Conservation (phyloP, 2,888 invertebrate species). For the Phorcus lineatus region DNA sequence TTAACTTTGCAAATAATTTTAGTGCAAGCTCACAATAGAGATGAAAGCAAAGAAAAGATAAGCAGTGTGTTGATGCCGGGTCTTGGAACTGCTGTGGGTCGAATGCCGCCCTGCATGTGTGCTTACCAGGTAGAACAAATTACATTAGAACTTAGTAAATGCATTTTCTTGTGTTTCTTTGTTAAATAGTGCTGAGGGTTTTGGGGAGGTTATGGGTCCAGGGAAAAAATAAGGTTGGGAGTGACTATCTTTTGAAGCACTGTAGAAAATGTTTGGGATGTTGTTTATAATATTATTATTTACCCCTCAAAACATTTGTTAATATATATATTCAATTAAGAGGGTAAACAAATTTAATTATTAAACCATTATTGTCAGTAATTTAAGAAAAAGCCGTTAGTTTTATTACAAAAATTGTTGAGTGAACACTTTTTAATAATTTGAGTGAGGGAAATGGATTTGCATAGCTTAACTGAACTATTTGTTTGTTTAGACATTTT, state of each 20-base stretch:
- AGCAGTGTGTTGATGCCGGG: conserved; percentile 66
- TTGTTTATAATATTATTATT: no score
- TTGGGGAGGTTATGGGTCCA: no score
- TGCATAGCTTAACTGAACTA: background rate
- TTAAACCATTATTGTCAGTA: no score
- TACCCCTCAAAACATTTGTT: no score
- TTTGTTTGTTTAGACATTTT: background rate
- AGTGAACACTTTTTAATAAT: background rate
- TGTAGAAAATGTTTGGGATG: no score
- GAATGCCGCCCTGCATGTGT: conserved; percentile 60
- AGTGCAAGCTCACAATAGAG: conserved; percentile 62
- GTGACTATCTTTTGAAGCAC: no score
- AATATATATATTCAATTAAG: no score
- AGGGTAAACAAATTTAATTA: no score
- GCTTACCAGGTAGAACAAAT: conserved; percentile 59
- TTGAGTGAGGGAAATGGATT: background rate
- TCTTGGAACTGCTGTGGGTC: conserved; percentile 67
- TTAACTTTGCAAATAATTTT: conserved; percentile 25
- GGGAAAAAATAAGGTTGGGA: no score
- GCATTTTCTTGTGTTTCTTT: background rate
- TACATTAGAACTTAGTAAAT: background rate
- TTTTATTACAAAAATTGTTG: no score
- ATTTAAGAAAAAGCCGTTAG: no score
- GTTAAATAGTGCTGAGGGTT: no score
- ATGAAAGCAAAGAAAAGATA: conserved; percentile 49